Evolutionary conservation across 2,888 invertebrate genomes (phyloP), one percentile per base, ranked within the genome.

Genomic region (Aporophyla lueneburgensis): DNA sequence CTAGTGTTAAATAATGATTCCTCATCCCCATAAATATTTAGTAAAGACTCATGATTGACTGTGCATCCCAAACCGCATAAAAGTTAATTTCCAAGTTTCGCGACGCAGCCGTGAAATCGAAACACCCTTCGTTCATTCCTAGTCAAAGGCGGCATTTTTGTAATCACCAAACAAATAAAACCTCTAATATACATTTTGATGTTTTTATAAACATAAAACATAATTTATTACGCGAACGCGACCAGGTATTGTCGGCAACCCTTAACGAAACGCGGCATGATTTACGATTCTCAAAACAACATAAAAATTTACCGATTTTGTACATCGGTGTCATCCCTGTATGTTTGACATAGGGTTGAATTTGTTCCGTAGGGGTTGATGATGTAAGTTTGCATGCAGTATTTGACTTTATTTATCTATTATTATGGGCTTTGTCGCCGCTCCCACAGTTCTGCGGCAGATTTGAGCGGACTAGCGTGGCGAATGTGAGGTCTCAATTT

Each of bases 401-500:
- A 91, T 93, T 93, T 93, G 93, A 92, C 92, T 93, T 93, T 93
- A 93, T 93, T 93, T 93, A 93, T 93, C 91, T 92, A 92, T 93
- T 93, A 93, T 92, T 91, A 91, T 88, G 89, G 92, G 88, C 91
- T 92, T 93, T 92, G 91, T 92, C 84, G 89, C 88, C 88, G 91
- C 89, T 93, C 91, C 90, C 90, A 92, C 90, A 91, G 92, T 89
- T 89, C 90, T 89, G 83, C 85, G 86, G 85, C 86, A 86, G 87
- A 86, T 85, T 74, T 86, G 79, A 88, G 88, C 88, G 90, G 86
- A 92, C 91, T 92, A 92, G 94, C 94, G 93, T 95, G 89, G 89
- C 94, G 91, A 95, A 95, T 93, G 92, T 89, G 93, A 95, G 93
- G 91, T 94, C 94, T 95, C 96, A 96, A 96, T 96, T 96, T 96